These are phyloP conservation scores for Lasioglossum morio DNA, from an alignment of 2,888 invertebrate species.

Conservation along the genomic window DNA sequence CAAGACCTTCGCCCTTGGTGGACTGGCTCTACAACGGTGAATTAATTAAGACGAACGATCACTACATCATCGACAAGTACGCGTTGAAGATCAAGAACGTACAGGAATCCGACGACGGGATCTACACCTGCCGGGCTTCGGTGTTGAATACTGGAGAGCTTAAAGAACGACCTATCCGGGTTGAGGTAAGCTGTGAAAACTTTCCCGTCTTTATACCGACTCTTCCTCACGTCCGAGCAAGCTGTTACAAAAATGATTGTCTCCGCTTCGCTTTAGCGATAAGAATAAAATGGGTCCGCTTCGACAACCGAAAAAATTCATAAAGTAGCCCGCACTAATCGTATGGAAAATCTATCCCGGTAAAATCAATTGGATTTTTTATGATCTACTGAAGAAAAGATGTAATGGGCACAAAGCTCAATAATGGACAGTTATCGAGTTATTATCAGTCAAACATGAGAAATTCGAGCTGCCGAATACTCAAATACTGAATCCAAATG, in stretches of 20 bases:
- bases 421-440: too few species aligned
- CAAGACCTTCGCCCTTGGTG: constrained; percentile 93
- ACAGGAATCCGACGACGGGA: constrained; percentile 93
- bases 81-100: constrained; percentile 92
- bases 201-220: background rate
- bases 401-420: too few species aligned
- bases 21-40: constrained; percentile 94
- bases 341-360: too few species aligned
- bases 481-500: too few species aligned
- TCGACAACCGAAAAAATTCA: too few species aligned
- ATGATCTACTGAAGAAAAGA: too few species aligned
- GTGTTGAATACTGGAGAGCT: constrained; percentile 93
- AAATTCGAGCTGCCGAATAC: too few species aligned
- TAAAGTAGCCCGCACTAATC: too few species aligned
- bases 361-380: too few species aligned
- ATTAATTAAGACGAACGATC: constrained; percentile 88
- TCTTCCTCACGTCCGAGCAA: background rate
- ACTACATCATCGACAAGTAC: constrained; percentile 90
- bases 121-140: constrained; percentile 94
- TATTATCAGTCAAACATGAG: too few species aligned
- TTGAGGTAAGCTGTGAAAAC: constrained; percentile 87
- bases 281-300: too few species aligned
- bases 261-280: too few species aligned
- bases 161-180: constrained; percentile 91
- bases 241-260: background rate